Percentiles rank a stretch among this genome's conserved stretches.
phyloP scores from a whole-genome alignment of 2,797 vertebrate species.

The Callimico goeldii region DNA sequence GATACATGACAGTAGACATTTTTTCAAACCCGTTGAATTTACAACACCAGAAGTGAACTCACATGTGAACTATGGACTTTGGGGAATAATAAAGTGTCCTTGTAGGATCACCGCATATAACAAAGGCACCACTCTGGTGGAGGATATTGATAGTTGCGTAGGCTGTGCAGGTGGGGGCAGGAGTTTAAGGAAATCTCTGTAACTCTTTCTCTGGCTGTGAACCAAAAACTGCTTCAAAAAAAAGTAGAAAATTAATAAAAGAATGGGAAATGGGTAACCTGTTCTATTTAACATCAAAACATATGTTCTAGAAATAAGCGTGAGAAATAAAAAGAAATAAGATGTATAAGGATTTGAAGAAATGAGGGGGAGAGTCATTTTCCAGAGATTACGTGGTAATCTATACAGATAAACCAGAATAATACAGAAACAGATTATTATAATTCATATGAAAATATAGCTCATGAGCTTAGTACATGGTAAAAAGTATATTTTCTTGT shows the following conservation, averaged over 20 bases:
- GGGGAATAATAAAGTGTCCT: too few relatives aligned
- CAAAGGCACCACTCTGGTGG: background rate
- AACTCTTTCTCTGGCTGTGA: background rate
- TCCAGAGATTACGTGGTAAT: background rate
- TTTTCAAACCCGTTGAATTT: background rate
- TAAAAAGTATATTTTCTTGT: background rate
- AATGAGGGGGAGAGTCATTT: background rate
- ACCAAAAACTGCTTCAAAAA: background rate
- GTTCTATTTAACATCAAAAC: background rate
- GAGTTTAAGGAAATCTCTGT: background rate
- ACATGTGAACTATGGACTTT: background rate
- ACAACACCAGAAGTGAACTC: background rate
- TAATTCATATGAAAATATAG: background rate
- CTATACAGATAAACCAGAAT: background rate
- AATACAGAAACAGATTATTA: background rate
- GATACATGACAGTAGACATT: background rate
- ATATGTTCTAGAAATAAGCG: background rate
- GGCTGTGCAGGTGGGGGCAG: too few relatives aligned
- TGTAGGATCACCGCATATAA: rapidly evolving
- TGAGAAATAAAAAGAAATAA: background rate
- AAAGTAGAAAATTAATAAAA: background rate
- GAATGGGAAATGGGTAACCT: background rate
- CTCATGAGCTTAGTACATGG: background rate
- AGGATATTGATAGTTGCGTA: background rate
- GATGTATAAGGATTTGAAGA: background rate